phyloP scores from a whole-genome alignment of 2,113 vertebrate genomes.

The Halichoeres trimaculatus region DNA sequence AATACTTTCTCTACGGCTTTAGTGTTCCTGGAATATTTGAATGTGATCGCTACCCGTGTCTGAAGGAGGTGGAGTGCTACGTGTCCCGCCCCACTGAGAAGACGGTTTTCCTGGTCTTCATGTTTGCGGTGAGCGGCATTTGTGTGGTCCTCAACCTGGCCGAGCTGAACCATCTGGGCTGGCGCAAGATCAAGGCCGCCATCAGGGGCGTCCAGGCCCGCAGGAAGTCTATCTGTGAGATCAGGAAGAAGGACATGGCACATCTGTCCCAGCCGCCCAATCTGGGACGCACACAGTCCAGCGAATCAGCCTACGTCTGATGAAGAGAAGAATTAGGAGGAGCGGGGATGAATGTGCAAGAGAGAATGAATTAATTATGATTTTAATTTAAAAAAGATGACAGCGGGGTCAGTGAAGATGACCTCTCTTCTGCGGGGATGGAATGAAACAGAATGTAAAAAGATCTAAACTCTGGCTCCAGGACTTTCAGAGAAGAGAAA shows the following conservation, averaged over 20 bases:
- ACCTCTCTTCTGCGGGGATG: slow-evolving; percentile 36
- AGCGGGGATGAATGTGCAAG: slow-evolving; percentile 53
- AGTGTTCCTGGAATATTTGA: slow-evolving; percentile 88
- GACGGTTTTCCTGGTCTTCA: slow-evolving; percentile 91
- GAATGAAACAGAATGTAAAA: slow-evolving; percentile 66
- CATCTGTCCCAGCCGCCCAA: slow-evolving; percentile 83
- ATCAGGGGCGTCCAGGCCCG: slow-evolving; percentile 87
- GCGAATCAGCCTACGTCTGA: slow-evolving; percentile 90
- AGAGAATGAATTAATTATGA: slow-evolving; percentile 46
- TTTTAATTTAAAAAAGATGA: slow-evolving; percentile 55
- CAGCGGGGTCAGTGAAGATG: slow-evolving; percentile 13
- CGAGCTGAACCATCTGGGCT: slow-evolving; percentile 92
- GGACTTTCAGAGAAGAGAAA: slow-evolving; percentile 13
- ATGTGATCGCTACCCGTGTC: slow-evolving; percentile 90
- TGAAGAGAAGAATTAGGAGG: slow-evolving; percentile 17
- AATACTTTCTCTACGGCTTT: slow-evolving; percentile 92
- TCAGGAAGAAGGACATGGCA: slow-evolving; percentile 85
- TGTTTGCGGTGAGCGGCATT: slow-evolving; percentile 93
- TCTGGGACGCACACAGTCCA: slow-evolving; percentile 89
- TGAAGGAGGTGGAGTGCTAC: slow-evolving; percentile 93
- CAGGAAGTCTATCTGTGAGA: slow-evolving; percentile 86
- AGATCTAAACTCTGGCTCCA: slow-evolving; percentile 40
- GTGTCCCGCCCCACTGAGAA: slow-evolving; percentile 92
- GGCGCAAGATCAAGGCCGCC: slow-evolving; percentile 89
- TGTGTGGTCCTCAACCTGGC: slow-evolving; percentile 92